Evolutionary conservation across 2,888 invertebrate species (phyloP), one percentile per base, ranked within the genome.

Genomic region (Pogonocherus hispidulus): DNA sequence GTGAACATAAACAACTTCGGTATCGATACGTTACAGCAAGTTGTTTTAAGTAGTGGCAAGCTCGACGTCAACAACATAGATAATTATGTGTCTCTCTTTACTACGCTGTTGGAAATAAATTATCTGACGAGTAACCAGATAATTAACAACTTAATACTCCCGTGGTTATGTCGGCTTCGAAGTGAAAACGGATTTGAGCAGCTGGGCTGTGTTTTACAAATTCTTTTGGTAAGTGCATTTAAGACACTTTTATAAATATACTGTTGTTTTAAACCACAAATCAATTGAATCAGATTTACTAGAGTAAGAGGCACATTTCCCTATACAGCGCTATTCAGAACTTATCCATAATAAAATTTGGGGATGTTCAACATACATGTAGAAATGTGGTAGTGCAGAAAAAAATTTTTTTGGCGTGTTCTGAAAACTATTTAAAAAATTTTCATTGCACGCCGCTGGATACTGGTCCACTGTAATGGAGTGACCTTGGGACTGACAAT

Each of bases 81-180:
- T 8, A 73, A 75, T 62, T 82, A 80, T 63, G 66, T 72, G 8
- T 69, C 77, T 23, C 71, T 84, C 6, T 76, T 83, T 32, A 73
- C 76, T 44, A 69, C 49, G n/a, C 71, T 84, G 6, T 18, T 79
- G 19, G 73, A 79, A 22, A 66, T 71, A 14, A 55, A 76, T 23
- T 79, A 78, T 69, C 76, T 77, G 65, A 62, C 72, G 4, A 66
- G 63, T 46, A 70, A 77, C 51, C 69, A 63, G 11, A 27, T 79
- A 35, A 20, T 74, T 3, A 19, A 60, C 20, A 67, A 67, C 6
- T 55, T 79, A 16, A 23, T 80, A 18, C 44, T 59, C 14, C 70
- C 71, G 5, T 46, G 74, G 11, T 46, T 77, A 5, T 51, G 70
- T 16, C 56, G 44, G 19, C 64, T 37, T 46, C 27, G 63, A 3